A percentile compares a stretch with the other conserved stretches of the same genome.
Conservation (phyloP, 2,888 invertebrate species). For the Maniola hyperantus region DNA sequence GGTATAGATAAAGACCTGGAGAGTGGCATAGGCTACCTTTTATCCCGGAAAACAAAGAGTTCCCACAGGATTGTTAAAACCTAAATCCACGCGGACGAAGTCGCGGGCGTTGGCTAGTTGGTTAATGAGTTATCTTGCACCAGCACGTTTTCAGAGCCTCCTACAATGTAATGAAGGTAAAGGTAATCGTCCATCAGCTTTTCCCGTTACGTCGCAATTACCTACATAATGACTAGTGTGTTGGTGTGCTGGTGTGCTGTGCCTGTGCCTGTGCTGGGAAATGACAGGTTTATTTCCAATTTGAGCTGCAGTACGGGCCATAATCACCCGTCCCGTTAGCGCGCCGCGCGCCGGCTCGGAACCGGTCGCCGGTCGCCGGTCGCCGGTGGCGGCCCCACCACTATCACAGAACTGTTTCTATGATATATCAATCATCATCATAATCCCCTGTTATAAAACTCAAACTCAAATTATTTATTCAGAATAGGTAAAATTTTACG, state of each 20-base stretch:
- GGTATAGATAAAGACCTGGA: no score
- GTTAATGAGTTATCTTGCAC: background rate
- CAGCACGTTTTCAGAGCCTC: background rate
- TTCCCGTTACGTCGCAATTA: conserved; percentile 22
- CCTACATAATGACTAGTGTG: conserved; percentile 13
- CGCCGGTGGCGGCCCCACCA: background rate
- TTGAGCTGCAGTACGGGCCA: conserved; percentile 21
- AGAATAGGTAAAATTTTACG: no score
- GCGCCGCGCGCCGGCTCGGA: background rate
- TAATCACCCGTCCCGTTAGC: conserved; percentile 31
- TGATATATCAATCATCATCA: background rate
- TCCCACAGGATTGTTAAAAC: no score
- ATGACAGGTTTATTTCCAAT: conserved; percentile 29
- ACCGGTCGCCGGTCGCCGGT: conserved; percentile 9
- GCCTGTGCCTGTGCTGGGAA: conserved; percentile 13
- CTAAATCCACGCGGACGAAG: no score
- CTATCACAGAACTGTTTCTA: background rate
- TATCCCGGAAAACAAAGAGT: no score
- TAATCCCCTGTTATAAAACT: no score
- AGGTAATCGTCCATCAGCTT: conserved; percentile 2
- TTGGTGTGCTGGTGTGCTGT: no score
- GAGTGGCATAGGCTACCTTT: no score
- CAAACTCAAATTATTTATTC: no score
- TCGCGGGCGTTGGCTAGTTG: no score
- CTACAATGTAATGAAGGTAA: background rate